Evolutionary conservation across 2,797 vertebrate genomes (phyloP).

Genomic region (Menidia menidia): DNA sequence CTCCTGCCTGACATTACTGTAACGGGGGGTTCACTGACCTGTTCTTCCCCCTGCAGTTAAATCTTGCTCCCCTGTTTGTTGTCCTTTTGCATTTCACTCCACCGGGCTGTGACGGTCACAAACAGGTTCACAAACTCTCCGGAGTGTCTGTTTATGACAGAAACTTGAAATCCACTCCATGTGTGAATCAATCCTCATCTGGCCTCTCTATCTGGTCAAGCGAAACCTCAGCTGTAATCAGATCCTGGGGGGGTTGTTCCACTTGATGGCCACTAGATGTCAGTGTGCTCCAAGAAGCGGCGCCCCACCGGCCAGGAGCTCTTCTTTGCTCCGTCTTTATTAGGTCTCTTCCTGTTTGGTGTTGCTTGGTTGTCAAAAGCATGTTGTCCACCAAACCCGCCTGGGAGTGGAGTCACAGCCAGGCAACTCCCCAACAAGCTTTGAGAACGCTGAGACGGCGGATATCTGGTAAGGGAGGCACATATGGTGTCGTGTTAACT

Average conservation of each 20-base stretch:
- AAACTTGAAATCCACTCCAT: neutral
- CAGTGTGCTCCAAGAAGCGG: conserved; percentile 38
- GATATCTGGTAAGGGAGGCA: conserved; percentile 49
- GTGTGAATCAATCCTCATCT: neutral
- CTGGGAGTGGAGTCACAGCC: conserved; percentile 16
- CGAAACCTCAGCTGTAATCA: neutral
- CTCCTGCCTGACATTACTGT: conserved; percentile 34
- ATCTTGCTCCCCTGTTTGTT: conserved; percentile 7
- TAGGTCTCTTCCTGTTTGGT: conserved; percentile 70
- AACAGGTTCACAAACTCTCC: conserved; percentile 50
- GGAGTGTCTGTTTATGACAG: neutral
- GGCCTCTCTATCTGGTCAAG: neutral
- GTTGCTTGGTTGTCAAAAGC: conserved; percentile 71
- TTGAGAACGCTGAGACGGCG: conserved; percentile 39
- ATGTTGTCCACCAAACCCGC: conserved; percentile 52
- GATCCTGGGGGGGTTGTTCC: neutral
- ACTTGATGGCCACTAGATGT: conserved; percentile 57
- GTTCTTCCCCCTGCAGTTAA: conserved; percentile 2
- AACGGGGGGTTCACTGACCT: neutral
- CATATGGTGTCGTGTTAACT: neutral
- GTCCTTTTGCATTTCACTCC: conserved; percentile 5
- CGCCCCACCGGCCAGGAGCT: neutral
- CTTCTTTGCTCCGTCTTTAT: conserved; percentile 47
- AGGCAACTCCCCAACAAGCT: conserved; percentile 5
- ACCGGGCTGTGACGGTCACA: conserved; percentile 46